These are phyloP conservation scores for Hoplodrina blanda DNA, from an alignment of 2,888 invertebrate genomes.

Conservation along the genomic window DNA sequence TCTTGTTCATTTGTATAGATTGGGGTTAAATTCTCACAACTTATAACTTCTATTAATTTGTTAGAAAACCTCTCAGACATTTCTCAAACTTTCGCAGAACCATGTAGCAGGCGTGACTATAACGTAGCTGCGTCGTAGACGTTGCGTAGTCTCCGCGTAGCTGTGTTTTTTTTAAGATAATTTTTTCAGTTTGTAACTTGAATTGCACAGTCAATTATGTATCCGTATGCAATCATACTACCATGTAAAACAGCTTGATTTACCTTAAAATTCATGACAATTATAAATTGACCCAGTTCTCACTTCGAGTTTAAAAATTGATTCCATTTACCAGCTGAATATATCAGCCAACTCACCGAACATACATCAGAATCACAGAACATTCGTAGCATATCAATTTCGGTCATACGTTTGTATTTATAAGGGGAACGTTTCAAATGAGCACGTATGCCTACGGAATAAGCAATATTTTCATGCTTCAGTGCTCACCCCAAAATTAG, in stretches of 20 bases:
- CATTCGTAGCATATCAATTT: conserved; percentile 34
- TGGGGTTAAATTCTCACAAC: no score
- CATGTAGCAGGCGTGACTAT: no score
- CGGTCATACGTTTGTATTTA: conserved; percentile 38
- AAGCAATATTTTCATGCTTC: conserved; percentile 68
- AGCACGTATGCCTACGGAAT: conserved; percentile 64
- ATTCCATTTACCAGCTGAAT: not conserved
- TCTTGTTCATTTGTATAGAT: no score
- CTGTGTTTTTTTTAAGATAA: no score
- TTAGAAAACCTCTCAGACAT: no score
- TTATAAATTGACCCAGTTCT: not conserved
- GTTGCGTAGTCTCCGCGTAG: no score
- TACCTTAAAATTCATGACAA: not conserved
- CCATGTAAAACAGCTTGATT: not conserved
- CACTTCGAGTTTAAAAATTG: not conserved
- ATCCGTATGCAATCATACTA: no score
- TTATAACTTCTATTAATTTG: no score
- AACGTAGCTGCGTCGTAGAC: no score
- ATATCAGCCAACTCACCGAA: not conserved
- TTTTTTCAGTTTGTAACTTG: no score
- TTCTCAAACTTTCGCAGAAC: no score
- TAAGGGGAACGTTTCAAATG: conserved; percentile 59
- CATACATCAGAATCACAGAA: conserved; percentile 22
- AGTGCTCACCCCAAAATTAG: conserved; percentile 61
- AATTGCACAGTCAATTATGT: no score